Percentiles rank a stretch among this genome's conserved stretches.
Evolutionary conservation across 2,797 vertebrate genomes (phyloP).

Genomic region (Natrix natrix): DNA sequence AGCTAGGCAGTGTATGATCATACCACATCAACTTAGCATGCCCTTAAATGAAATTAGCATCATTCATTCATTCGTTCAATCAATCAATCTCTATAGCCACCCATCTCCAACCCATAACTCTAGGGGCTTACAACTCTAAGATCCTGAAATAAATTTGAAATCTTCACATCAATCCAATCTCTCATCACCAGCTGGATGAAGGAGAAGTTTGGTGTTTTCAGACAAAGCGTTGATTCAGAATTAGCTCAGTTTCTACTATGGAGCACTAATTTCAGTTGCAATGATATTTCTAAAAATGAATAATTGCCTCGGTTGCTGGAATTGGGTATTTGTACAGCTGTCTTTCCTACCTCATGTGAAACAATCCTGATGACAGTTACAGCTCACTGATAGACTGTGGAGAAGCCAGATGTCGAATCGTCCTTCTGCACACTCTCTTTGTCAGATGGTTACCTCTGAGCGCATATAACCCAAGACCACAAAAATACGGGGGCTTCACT

Average conservation of each 20-base stretch:
- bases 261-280: background rate
- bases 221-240: background rate
- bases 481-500: slow-evolving; percentile 27
- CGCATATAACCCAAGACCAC: slow-evolving; percentile 29
- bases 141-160: background rate
- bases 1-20: background rate
- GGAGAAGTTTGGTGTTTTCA: background rate
- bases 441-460: slow-evolving; percentile 53
- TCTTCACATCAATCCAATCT: background rate
- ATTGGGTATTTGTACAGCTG: slow-evolving; percentile 28
- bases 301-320: slow-evolving; percentile 11
- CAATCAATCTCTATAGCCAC: background rate
- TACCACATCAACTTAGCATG: background rate
- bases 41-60: background rate
- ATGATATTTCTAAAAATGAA: slow-evolving; percentile 28
- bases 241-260: background rate
- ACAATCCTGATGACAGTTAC: slow-evolving; percentile 50
- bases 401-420: slow-evolving; percentile 62
- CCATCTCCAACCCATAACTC: background rate
- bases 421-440: slow-evolving; percentile 37
- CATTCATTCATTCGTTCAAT: background rate
- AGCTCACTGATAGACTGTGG: slow-evolving; percentile 47
- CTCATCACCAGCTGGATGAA: background rate
- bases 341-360: slow-evolving; percentile 26
- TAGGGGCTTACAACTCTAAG: background rate